These are phyloP conservation scores for Adelosebastes latens DNA, from an alignment of 2,797 vertebrate genomes.

Conservation along the genomic window DNA sequence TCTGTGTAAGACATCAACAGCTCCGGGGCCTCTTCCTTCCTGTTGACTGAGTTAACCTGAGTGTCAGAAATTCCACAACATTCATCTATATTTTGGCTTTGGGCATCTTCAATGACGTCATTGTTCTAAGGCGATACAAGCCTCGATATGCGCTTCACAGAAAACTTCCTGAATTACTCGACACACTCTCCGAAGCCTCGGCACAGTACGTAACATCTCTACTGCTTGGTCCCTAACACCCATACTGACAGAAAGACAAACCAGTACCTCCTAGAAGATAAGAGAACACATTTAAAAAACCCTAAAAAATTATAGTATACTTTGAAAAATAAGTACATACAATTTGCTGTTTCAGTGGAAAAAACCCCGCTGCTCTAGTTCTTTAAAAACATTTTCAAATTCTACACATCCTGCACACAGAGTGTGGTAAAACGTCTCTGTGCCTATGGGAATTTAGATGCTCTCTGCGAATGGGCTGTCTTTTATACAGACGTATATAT, in stretches of 20 bases:
- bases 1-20: too few species aligned
- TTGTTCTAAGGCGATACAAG: too few species aligned
- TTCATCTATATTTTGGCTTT: too few species aligned
- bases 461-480: neutral
- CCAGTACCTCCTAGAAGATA: neutral
- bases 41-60: too few species aligned
- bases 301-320: rapidly evolving
- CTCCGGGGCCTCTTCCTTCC: too few species aligned
- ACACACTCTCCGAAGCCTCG: neutral
- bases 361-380: neutral
- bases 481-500: neutral
- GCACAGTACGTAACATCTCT: too few species aligned
- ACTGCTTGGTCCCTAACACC: too few species aligned
- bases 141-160: neutral
- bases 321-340: too few species aligned
- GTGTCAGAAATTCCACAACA: too few species aligned
- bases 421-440: neutral
- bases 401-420: neutral
- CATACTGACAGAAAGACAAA: neutral
- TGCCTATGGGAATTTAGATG: neutral
- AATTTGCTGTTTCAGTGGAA: neutral
- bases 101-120: too few species aligned
- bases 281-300: neutral
- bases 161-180: neutral
- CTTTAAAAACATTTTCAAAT: neutral